These are phyloP conservation scores for Dynastes maya DNA, from an alignment of 2,888 invertebrate genomes.

Conservation along the genomic window DNA sequence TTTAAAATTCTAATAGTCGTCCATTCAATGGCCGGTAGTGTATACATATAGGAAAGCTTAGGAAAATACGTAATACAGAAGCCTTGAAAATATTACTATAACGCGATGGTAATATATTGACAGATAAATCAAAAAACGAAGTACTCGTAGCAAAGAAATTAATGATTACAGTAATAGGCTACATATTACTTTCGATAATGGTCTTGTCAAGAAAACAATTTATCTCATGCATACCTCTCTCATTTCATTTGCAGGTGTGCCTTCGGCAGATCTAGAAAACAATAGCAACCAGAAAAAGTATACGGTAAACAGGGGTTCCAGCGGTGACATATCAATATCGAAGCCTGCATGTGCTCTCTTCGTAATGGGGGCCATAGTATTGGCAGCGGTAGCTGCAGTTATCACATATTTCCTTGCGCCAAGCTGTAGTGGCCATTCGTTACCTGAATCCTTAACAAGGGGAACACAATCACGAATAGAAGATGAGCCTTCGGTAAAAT, in stretches of 20 bases:
- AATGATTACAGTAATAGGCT: background rate
- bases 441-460: conserved; percentile 40
- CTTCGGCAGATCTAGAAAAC: conserved; percentile 67
- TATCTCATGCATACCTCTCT: no score
- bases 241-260: conserved; percentile 65
- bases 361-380: conserved; percentile 65
- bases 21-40: no score
- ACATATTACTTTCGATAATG: background rate
- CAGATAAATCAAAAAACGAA: no score
- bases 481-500: conserved; percentile 38
- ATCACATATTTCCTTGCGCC: conserved; percentile 67
- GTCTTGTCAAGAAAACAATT: no score
- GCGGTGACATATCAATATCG: conserved; percentile 64
- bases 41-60: no score
- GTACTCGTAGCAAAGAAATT: no score
- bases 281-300: conserved; percentile 68
- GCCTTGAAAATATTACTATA: no score
- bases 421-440: conserved; percentile 58
- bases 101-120: no score
- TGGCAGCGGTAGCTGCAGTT: conserved; percentile 66
- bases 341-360: conserved; percentile 66
- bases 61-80: no score
- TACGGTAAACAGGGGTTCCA: conserved; percentile 64
- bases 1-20: no score
- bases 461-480: conserved; percentile 29